Conservation (phyloP, 2,797 vertebrate species). For the Pangasius macronema region DNA sequence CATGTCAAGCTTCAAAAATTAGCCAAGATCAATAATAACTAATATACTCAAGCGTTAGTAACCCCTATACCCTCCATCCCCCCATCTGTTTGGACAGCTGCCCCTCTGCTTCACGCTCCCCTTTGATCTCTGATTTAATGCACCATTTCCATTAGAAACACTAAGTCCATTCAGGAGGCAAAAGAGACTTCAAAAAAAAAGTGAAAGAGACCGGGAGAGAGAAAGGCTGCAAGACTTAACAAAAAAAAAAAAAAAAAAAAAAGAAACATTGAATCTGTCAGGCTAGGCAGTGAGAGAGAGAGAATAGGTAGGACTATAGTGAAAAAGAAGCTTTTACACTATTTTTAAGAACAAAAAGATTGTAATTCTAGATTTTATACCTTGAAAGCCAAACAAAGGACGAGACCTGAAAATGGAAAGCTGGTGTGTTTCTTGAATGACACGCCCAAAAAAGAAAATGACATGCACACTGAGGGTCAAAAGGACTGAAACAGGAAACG, state of each 20-base stretch:
- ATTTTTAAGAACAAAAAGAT: conserved; percentile 21
- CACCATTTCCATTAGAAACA: conserved; percentile 63
- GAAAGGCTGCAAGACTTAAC: conserved; percentile 28
- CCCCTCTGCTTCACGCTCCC: conserved; percentile 54
- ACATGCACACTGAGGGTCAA: conserved; percentile 32
- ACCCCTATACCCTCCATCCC: conserved; percentile 65
- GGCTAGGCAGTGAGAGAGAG: conserved; percentile 10
- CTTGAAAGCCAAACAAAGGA: conserved; percentile 26
- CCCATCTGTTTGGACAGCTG: conserved; percentile 58
- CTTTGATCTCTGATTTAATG: conserved; percentile 62
- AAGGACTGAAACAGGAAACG: conserved; percentile 32
- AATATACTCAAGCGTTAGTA: conserved; percentile 54
- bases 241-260: neutral
- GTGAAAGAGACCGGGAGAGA: conserved; percentile 46
- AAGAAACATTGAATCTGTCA: conserved; percentile 25
- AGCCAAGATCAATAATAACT: conserved; percentile 2
- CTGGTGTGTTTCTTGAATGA: conserved; percentile 35
- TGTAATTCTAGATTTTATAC: conserved; percentile 32
- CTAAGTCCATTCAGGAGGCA: conserved; percentile 60
- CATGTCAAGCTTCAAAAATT: conserved; percentile 6
- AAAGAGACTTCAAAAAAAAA: conserved; percentile 57
- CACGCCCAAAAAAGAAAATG: conserved; percentile 40
- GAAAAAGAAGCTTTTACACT: conserved; percentile 34
- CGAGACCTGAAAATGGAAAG: conserved; percentile 31
- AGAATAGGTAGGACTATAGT: conserved; percentile 14